Conservation (phyloP, 2,888 invertebrate genomes). For the Drosophila sordidapex region DNA sequence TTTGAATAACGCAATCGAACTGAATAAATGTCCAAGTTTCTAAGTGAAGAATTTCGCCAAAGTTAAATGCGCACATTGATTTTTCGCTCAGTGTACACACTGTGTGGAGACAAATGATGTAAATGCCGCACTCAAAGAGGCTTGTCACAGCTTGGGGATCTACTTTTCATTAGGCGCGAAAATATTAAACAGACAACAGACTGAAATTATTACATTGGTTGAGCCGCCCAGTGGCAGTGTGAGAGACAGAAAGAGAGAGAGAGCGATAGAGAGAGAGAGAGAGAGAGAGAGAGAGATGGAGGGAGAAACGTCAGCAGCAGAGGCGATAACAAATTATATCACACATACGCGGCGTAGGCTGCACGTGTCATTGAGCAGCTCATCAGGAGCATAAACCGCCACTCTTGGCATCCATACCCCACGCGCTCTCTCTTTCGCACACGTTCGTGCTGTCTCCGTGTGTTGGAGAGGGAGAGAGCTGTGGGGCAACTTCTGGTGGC, state of each 20-base stretch:
- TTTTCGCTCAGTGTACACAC: slow-evolving; percentile 1
- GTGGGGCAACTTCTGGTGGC: slow-evolving; percentile 23
- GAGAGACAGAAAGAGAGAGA: neutral
- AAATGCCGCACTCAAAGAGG: slow-evolving; percentile 33
- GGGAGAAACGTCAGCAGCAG: slow-evolving; percentile 43
- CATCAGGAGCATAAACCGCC: slow-evolving; percentile 65
- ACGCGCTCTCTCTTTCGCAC: neutral
- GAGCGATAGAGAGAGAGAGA: neutral
- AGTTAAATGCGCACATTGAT: neutral
- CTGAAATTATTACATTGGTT: slow-evolving; percentile 59
- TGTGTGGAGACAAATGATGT: slow-evolving; percentile 71
- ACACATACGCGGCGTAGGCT: slow-evolving; percentile 71
- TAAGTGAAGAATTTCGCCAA: neutral
- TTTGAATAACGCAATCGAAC: neutral
- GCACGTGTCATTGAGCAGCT: slow-evolving; percentile 78
- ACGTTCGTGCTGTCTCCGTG: slow-evolving; percentile 22
- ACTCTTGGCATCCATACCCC: slow-evolving; percentile 25
- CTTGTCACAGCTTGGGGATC: slow-evolving; percentile 27
- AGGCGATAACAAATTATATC: slow-evolving; percentile 77
- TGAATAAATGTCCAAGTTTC: neutral
- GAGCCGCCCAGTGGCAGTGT: neutral
- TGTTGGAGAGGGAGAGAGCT: slow-evolving; percentile 17
- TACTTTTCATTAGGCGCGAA: slow-evolving; percentile 79
- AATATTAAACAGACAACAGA: slow-evolving; percentile 76
- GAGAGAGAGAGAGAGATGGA: no score